Conservation (phyloP, 2,888 invertebrate genomes). For the Orthonychiurus folsomi region DNA sequence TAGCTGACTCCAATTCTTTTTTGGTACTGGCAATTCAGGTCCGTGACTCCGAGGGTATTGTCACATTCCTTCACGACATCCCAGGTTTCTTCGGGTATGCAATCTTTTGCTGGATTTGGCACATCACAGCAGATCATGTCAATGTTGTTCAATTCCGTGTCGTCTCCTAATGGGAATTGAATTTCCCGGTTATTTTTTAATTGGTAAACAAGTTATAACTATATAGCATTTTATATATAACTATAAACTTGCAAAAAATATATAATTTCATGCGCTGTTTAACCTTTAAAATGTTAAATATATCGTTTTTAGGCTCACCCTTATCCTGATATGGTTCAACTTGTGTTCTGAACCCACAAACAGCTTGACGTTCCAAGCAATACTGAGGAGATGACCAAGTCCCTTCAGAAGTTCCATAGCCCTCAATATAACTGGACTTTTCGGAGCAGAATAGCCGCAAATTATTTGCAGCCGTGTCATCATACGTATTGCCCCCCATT, state of each 20-base stretch:
- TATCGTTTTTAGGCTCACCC: too few species aligned
- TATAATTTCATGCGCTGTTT: too few species aligned
- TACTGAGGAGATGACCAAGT: not conserved
- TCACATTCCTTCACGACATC: constrained; percentile 1
- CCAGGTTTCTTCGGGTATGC: not conserved
- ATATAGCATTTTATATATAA: too few species aligned
- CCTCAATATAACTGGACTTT: not conserved
- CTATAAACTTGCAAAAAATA: too few species aligned
- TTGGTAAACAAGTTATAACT: too few species aligned
- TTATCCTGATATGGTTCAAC: constrained; percentile 6
- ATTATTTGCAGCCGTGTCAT: constrained; percentile 5
- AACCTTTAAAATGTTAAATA: too few species aligned
- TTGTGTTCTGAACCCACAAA: constrained; percentile 6
- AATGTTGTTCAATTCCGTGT: constrained; percentile 1
- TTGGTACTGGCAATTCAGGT: not conserved
- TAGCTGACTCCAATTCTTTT: not conserved
- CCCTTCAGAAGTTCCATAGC: not conserved
- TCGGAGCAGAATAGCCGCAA: not conserved
- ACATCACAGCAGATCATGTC: not conserved
- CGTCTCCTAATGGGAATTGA: constrained; percentile 4
- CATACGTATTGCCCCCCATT: not conserved
- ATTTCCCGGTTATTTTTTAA: too few species aligned
- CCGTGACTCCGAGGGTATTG: not conserved
- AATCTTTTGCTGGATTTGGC: constrained; percentile 4
- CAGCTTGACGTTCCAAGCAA: not conserved